Conservation (phyloP, 1,140 invertebrate species). For the Sinella curviseta region DNA sequence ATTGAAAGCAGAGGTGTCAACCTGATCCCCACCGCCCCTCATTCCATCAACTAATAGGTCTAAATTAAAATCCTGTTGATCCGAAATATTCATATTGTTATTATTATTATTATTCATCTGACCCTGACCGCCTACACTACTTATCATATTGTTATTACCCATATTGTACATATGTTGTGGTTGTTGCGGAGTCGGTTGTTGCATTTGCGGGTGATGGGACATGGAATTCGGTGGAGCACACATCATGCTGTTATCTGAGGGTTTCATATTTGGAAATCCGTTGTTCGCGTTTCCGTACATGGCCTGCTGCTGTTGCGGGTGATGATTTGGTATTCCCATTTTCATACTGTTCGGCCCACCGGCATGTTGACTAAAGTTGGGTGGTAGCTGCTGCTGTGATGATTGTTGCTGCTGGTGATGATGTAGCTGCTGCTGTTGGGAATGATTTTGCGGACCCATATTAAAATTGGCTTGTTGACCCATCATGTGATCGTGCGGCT, state of each 20-base stretch:
- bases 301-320: not conserved
- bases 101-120: not conserved
- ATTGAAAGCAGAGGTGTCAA: not conserved
- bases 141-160: constrained; percentile 4
- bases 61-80: constrained; percentile 18
- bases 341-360: not conserved
- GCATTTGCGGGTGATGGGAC: not conserved
- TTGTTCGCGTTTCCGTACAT: not conserved
- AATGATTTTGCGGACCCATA: constrained; percentile 9
- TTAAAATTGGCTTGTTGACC: not conserved
- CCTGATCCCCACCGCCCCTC: constrained; percentile 3
- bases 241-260: not conserved
- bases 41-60: constrained; percentile 12
- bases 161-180: constrained; percentile 18
- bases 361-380: constrained; percentile 1
- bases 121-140: not conserved
- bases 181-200: not conserved
- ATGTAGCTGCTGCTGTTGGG: constrained; percentile 4
- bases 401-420: constrained; percentile 6
- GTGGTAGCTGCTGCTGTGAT: not conserved
- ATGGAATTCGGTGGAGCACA: not conserved
- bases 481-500: constrained; percentile 14
- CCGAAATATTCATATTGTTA: constrained; percentile 8
- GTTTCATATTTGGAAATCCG: not conserved
- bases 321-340: constrained; percentile 9